Evolutionary conservation across 1,140 invertebrate genomes (phyloP).

Genomic region (Eriosoma lanigerum): DNA sequence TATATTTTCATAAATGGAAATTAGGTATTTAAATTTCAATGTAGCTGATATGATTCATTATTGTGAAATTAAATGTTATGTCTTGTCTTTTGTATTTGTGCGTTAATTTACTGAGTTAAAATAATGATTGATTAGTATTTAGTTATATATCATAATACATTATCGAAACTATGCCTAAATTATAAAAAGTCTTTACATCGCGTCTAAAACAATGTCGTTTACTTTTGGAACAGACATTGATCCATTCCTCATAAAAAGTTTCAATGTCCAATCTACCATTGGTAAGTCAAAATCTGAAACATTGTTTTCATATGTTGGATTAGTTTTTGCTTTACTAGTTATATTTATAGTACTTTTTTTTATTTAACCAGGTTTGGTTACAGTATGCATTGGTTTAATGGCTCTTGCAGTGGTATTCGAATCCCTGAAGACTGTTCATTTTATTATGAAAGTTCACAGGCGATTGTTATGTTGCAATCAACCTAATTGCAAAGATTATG

Average conservation of each 20-base stretch:
- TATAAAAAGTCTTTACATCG: not conserved
- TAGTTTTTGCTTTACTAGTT: not conserved
- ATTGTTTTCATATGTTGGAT: not conserved
- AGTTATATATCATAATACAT: not conserved
- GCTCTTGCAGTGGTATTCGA: conserved; percentile 24
- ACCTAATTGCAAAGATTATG: conserved; percentile 19
- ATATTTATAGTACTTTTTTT: not conserved
- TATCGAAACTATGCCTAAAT: not conserved
- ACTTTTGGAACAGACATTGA: conserved; percentile 27
- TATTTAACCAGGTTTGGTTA: conserved; percentile 5
- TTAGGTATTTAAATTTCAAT: too few species aligned
- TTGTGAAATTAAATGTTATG: not conserved
- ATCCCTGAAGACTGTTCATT: conserved; percentile 38
- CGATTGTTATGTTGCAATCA: conserved; percentile 35
- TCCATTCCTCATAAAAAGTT: conserved; percentile 13
- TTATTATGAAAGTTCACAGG: conserved; percentile 23
- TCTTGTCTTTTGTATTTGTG: not conserved
- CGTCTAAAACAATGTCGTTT: conserved; percentile 3
- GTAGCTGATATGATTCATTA: not conserved
- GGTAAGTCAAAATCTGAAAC: not conserved
- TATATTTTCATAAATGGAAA: too few species aligned
- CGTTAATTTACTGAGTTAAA: not conserved
- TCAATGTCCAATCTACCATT: conserved; percentile 6
- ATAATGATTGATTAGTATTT: not conserved
- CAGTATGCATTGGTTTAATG: conserved; percentile 32